Conservation (phyloP, 2,888 invertebrate genomes). For the Bhutanitis thaidina region DNA sequence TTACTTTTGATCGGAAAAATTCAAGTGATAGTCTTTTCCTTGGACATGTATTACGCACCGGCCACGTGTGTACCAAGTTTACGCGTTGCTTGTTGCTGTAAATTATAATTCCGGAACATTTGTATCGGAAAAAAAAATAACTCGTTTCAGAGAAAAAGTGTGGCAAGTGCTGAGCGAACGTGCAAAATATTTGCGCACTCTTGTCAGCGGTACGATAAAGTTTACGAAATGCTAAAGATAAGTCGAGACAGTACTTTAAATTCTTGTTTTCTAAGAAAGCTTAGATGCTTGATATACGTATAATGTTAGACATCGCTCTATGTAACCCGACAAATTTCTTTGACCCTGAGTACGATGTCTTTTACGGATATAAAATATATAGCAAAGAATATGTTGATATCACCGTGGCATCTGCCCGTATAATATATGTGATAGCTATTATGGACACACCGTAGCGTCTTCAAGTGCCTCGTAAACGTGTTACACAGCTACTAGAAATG, state of each 20-base stretch:
- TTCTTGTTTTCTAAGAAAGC: slow-evolving; percentile 56
- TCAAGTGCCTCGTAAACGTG: slow-evolving; percentile 75
- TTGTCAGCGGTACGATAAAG: slow-evolving; percentile 10
- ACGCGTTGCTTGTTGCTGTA: too few relatives aligned
- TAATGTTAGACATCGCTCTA: slow-evolving; percentile 53
- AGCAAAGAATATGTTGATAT: slow-evolving; percentile 69
- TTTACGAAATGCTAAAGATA: slow-evolving; percentile 17
- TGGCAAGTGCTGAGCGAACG: slow-evolving; percentile 16
- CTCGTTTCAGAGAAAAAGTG: background rate
- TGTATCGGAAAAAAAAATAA: background rate
- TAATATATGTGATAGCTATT: slow-evolving; percentile 76
- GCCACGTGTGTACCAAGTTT: too few relatives aligned
- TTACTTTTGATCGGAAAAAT: too few relatives aligned
- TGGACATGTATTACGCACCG: too few relatives aligned
- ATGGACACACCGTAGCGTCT: slow-evolving; percentile 70
- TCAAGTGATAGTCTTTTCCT: too few relatives aligned
- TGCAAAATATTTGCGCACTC: slow-evolving; percentile 8
- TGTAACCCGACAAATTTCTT: slow-evolving; percentile 59
- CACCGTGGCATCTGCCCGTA: slow-evolving; percentile 67
- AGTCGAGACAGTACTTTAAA: slow-evolving; percentile 23
- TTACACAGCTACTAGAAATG: slow-evolving; percentile 75
- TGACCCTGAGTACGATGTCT: slow-evolving; percentile 63
- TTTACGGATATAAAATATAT: slow-evolving; percentile 66
- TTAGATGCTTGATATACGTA: slow-evolving; percentile 55
- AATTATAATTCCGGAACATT: background rate